Conservation (phyloP, 2,888 invertebrate genomes). For the Linnaemya vulpina region DNA sequence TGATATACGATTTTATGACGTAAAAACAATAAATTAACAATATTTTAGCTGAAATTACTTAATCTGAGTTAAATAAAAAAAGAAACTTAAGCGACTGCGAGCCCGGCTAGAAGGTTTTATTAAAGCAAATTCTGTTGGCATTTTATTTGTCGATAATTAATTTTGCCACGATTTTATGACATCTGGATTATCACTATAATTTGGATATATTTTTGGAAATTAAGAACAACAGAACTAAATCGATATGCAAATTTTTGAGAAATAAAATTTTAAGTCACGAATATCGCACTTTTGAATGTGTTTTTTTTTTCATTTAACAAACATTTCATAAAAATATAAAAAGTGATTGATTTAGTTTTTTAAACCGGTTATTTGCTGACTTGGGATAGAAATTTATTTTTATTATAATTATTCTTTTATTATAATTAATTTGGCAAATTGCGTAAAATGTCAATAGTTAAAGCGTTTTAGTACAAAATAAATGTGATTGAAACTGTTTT, state of each 20-base stretch:
- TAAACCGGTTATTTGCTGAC: neutral
- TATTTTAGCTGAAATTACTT: no score
- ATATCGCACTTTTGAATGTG: neutral
- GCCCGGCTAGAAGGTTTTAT: neutral
- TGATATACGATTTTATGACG: neutral
- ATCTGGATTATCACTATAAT: neutral
- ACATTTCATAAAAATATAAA: neutral
- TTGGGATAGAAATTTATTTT: neutral
- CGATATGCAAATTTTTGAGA: constrained; percentile 17
- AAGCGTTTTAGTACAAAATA: neutral
- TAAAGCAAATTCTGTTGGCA: neutral
- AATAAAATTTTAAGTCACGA: constrained; percentile 37
- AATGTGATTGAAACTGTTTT: neutral
- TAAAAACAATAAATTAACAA: no score
- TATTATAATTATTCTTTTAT: no score
- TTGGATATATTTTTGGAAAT: neutral
- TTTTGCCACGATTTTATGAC: neutral
- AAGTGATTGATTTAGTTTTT: constrained; percentile 9
- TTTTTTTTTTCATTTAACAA: neutral
- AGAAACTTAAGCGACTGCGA: neutral
- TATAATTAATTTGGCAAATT: neutral
- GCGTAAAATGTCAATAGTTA: constrained; percentile 12
- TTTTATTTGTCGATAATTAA: constrained; percentile 10
- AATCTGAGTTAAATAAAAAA: neutral
- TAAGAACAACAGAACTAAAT: constrained; percentile 2